phyloP scores from a whole-genome alignment of 2,113 vertebrate species.

The Psittacula cyanocephala region DNA sequence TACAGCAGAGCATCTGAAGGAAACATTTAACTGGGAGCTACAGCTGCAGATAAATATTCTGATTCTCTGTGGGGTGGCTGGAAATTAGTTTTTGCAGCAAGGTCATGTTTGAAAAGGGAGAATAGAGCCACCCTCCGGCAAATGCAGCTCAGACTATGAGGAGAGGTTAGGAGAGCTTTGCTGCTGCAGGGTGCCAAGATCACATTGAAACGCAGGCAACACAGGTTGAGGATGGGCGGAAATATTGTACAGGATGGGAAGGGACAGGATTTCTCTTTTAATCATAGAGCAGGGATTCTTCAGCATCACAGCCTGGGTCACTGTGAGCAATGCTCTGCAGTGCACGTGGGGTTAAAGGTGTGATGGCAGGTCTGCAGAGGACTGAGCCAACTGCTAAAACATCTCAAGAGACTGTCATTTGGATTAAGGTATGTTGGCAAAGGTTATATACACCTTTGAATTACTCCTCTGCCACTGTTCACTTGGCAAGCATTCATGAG shows the following conservation, averaged over 20 bases:
- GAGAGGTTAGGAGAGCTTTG: not conserved
- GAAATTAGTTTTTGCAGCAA: slow-evolving; percentile 7
- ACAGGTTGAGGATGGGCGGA: not conserved
- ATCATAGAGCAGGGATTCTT: not conserved
- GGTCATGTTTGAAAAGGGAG: not conserved
- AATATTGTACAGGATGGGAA: not conserved
- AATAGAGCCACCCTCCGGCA: slow-evolving; percentile 18
- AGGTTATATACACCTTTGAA: not conserved
- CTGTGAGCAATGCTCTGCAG: not conserved
- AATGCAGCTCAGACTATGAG: not conserved
- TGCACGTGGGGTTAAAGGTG: not conserved
- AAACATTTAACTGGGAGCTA: not conserved
- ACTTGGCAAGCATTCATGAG: not conserved
- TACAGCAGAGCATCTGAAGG: not conserved
- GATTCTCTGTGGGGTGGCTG: not conserved
- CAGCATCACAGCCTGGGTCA: not conserved
- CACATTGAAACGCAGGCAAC: not conserved
- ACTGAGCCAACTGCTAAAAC: not conserved
- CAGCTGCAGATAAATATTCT: not conserved
- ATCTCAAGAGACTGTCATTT: not conserved
- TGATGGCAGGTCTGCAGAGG: not conserved
- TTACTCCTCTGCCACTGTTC: not conserved
- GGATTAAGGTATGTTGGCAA: not conserved
- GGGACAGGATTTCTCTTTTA: not conserved
- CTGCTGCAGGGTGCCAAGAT: not conserved